Evolutionary conservation across 2,888 invertebrate species (phyloP), one percentile per base, ranked within the genome.

Genomic region (Limnephilus auricula): DNA sequence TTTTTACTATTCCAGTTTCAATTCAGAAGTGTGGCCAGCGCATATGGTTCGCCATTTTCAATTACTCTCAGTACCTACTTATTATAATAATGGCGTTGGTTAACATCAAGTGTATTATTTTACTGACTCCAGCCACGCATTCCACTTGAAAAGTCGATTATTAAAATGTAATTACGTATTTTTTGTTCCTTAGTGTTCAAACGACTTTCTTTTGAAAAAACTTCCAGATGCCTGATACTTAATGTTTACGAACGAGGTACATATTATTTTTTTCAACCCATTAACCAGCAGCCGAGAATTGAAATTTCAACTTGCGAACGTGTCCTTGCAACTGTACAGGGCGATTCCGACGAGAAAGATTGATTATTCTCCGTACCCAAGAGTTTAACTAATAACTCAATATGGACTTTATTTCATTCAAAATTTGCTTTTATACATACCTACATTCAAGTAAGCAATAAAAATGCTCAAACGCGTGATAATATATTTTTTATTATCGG

Each of bases 61-160:
- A 82, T 82, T 82, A 34, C 13, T 10, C 34, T 6, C 25, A 82
- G 34, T 18, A 25, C 25, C 25, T 82, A 65, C 31, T 82, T 82
- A 82, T 82, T 65, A 65, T 34, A 82, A 82, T 82, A 82, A 82
- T 82, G 32, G 82, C 82, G 31, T 82, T 82, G 31, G 25, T 25
- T 25, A 65, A 65, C 65, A 65, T 65, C 65, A 65, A n/a, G 25
- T 65, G 65, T 65, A n/a, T 25, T 65, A 65, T 65, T 65, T 65
- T 25, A 65, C 25, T 65, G 65, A 2, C 65, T 65, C 9, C 65
- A 65, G 65, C 65, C 65, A 65, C 25, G 65, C 25, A n/a, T 65
- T 65, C 9, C 65, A 9, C 65, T 65, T 65, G 65, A 9, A 25
- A 65, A 25, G 65, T n/a, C 65, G 65, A 65, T 65, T 25, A 65